Evolutionary conservation across 2,888 invertebrate species (phyloP), one percentile per base, ranked within the genome.

Genomic region (Calliopum simillimum): DNA sequence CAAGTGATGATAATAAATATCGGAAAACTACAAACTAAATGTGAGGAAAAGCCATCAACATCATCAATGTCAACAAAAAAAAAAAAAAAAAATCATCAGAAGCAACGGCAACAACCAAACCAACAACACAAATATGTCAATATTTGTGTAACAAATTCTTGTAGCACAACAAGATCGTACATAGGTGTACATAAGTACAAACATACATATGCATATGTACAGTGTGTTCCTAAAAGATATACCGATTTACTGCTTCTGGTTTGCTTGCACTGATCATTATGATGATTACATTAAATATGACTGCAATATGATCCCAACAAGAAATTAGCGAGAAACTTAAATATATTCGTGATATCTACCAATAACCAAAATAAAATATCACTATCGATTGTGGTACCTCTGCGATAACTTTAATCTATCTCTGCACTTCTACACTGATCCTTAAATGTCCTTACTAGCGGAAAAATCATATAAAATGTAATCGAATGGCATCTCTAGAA

Each of bases 81-180:
- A 47, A 76, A 76, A 74, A 70, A 77, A 75, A 74, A 79, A 75
- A 65, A 43, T 12, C 19, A 56, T 58, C 64, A 59, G 41, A 58
- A 59, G 55, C 62, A 63, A 25, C 63, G 21, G 16, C 67, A 67
- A n/a, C 66, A 56, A 23, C 43, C 55, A 16, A 61, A 61, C 41
- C 68, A 61, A 16, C 72, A 72, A 71, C 61, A 72, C 69, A 72
- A 73, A 71, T 76, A 72, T 76, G 79, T 82, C 82, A 82, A 82
- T 82, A 82, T 82, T 82, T 82, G 78, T 78, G 78, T 79, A 80
- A 82, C 79, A 82, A 81, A 82, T 81, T 81, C 81, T 82, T 82
- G 56, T 44, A 44, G 46, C 65, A n/a, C 41, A 23, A 44, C 13
- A 56, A 65, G 53, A 43, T 53, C 51, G 53, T 33, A 41, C 25